Evolutionary conservation across 1,140 invertebrate genomes (phyloP).

Genomic region (Campodea augens): DNA sequence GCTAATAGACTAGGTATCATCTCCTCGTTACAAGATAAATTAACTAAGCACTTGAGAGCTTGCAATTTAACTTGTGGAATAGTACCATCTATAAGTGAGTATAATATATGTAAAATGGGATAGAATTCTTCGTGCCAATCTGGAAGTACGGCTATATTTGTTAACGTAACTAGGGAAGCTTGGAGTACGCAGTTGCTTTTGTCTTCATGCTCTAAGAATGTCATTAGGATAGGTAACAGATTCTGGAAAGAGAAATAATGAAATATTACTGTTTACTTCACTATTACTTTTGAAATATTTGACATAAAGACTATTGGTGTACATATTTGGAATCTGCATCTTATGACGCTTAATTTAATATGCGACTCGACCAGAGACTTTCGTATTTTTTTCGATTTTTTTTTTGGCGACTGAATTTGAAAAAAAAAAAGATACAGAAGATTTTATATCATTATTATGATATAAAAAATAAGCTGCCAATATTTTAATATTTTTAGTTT

Average conservation of each 20-base stretch:
- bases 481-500: too few relatives aligned
- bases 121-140: constrained; percentile 28
- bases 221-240: constrained; percentile 25
- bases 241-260: constrained; percentile 19
- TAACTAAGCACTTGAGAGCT: constrained; percentile 38
- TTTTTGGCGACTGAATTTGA: too few relatives aligned
- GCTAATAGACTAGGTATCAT: constrained; percentile 39
- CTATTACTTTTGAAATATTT: too few relatives aligned
- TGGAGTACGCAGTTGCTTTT: constrained; percentile 18
- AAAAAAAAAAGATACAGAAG: too few relatives aligned
- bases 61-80: constrained; percentile 28
- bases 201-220: constrained; percentile 19
- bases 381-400: too few relatives aligned
- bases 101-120: constrained; percentile 23
- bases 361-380: too few relatives aligned
- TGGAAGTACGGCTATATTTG: constrained; percentile 27
- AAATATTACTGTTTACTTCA: constrained; percentile 1
- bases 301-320: too few relatives aligned
- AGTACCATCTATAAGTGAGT: constrained; percentile 23
- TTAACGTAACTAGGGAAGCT: constrained; percentile 25
- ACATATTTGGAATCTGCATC: too few relatives aligned
- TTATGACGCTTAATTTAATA: too few relatives aligned
- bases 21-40: constrained; percentile 39
- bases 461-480: too few relatives aligned
- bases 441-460: too few relatives aligned